Base-by-base conservation (phyloP, 2,888 invertebrate genomes). In the Ennomos erosarius region DNA sequence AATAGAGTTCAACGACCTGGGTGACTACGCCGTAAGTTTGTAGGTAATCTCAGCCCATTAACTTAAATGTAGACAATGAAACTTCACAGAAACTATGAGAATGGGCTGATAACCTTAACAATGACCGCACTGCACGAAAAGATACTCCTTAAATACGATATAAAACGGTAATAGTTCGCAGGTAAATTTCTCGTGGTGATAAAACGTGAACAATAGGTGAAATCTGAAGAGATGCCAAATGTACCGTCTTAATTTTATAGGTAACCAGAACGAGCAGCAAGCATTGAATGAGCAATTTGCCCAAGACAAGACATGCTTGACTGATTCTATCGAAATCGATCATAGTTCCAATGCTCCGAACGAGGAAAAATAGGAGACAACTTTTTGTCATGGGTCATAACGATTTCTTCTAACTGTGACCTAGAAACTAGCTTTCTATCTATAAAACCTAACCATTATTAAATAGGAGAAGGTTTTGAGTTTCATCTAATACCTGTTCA, bases 181-280 rank as follows among this genome's bases (percentile, higher is more conserved):
- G 71, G 73, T 74, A 72, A 67, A 64, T 72, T 73, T 76, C 76
- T 72, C 79, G 76, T 75, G 75, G 67, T 72, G 76, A 71, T 71
- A 77, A 81, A 76, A 74, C 70, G 66, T 72, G 82, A 88, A 90
- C 89, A 90, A 90, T 90, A 84, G 87, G 88, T 81, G 88, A 90
- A 90, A 87, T 76, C 75, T 60, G 73, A 78, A 74, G 74, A 76
- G 76, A 75, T 75, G 71, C 69, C 67, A 74, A 76, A 71, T 75
- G 68, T 73, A 75, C 66, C 57, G 70, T 71, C 62, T 76, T 76
- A 64, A 26, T 26, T 26, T 26, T 69, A 70, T 68, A n/a, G n/a
- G n/a, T n/a, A 70, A 70, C 79, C 77, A 83, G 82, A 83, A 81
- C 73, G 75, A 85, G 87, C 82, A 60, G 64, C 70, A 70, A 71